phyloP scores from a whole-genome alignment of 2,888 invertebrate genomes.

The Cheilosia variabilis region DNA sequence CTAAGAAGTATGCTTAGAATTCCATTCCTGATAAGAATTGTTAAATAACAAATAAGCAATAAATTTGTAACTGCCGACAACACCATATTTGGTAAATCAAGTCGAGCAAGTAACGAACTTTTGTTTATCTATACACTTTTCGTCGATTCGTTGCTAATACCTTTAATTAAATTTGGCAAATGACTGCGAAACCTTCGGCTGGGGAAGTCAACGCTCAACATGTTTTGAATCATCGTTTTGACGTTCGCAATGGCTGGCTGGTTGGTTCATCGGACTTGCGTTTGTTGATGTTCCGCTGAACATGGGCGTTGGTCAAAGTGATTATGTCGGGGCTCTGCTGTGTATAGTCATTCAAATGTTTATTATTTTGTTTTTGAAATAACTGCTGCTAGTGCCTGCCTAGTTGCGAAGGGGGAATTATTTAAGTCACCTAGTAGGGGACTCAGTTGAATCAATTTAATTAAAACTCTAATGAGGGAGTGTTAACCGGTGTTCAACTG shows the following conservation, averaged over 20 bases:
- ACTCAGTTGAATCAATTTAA: constrained; percentile 29
- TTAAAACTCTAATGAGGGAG: constrained; percentile 36
- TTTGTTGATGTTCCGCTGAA: constrained; percentile 46
- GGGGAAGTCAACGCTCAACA: constrained; percentile 15
- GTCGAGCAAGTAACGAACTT: constrained; percentile 25
- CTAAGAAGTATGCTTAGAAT: constrained; percentile 35
- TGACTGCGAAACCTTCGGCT: not conserved
- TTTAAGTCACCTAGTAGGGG: constrained; percentile 24
- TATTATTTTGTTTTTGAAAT: constrained; percentile 27
- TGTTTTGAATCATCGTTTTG: constrained; percentile 10
- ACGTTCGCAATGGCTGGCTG: not conserved
- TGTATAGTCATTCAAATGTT: constrained; percentile 27
- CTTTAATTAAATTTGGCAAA: constrained; percentile 51
- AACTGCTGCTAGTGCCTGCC: not conserved
- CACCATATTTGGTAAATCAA: constrained; percentile 57
- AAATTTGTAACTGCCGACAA: constrained; percentile 44
- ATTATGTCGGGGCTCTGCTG: not conserved
- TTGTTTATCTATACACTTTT: constrained; percentile 37
- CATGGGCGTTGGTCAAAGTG: constrained; percentile 56
- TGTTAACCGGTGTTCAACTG: constrained; percentile 1
- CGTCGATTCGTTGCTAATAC: constrained; percentile 52
- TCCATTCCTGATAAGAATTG: constrained; percentile 63
- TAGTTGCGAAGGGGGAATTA: constrained; percentile 9
- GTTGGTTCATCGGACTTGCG: constrained; percentile 40
- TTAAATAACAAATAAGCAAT: constrained; percentile 17